A percentile compares a stretch with the other conserved stretches of the same genome.
Conservation (phyloP, 2,797 vertebrate species). For the Myotis pilosus region DNA sequence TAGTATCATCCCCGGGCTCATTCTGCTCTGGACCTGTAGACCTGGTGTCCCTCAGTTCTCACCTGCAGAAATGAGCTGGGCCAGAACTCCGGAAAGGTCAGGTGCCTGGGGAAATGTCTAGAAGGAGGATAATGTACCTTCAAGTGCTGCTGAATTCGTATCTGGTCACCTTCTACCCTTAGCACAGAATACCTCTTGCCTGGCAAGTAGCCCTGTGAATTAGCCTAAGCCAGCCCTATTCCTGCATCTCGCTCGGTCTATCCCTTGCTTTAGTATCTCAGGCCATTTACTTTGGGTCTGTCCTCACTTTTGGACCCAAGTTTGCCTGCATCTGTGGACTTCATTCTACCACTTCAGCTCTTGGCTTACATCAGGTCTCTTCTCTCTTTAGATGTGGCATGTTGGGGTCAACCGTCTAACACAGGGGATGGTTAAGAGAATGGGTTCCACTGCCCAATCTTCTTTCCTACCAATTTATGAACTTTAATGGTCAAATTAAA, state of each 20-base stretch:
- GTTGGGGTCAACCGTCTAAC: not conserved
- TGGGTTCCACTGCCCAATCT: not conserved
- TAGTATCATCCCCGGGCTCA: not conserved
- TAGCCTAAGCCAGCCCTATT: not conserved
- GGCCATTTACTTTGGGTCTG: not conserved
- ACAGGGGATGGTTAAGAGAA: not conserved
- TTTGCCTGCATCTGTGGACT: not conserved
- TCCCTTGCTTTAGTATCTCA: not conserved
- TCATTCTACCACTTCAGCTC: not conserved
- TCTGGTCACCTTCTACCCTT: not conserved
- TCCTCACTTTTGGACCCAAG: not conserved
- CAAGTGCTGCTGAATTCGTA: not conserved
- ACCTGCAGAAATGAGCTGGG: not conserved
- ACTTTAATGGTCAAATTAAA: conserved; percentile 22
- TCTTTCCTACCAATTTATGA: not conserved
- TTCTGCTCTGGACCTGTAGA: not conserved
- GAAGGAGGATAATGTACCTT: not conserved
- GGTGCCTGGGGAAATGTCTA: not conserved
- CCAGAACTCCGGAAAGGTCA: not conserved
- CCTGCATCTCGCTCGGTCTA: not conserved
- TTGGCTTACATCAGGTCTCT: not conserved
- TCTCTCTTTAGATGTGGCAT: not conserved
- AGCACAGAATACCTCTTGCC: not conserved
- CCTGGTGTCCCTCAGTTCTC: not conserved
- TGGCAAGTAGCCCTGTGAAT: not conserved